Percentiles rank a stretch among this genome's conserved stretches.
Conservation (phyloP, 2,797 vertebrate genomes). For the Takifugu ocellatus region DNA sequence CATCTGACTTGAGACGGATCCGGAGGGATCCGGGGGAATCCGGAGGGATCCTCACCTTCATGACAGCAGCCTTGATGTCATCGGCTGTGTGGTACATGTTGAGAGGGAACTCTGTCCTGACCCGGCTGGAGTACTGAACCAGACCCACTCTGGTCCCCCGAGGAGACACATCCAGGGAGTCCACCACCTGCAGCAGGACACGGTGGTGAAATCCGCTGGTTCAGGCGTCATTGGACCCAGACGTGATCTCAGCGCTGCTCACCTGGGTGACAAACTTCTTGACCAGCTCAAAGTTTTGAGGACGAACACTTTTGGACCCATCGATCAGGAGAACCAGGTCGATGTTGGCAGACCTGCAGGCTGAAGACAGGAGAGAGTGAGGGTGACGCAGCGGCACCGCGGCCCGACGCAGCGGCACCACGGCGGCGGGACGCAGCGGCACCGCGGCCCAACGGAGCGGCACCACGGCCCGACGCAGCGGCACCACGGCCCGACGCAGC, state of each 20-base stretch:
- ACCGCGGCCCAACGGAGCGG: too few relatives aligned
- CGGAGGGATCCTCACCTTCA: slow-evolving; percentile 59
- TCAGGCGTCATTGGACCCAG: too few relatives aligned
- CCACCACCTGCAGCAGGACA: slow-evolving; percentile 82
- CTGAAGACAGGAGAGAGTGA: slow-evolving; percentile 55
- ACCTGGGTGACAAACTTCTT: slow-evolving; percentile 91
- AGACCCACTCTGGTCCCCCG: slow-evolving; percentile 87
- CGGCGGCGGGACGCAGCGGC: too few relatives aligned
- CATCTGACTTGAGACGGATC: too few relatives aligned
- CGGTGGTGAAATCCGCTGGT: too few relatives aligned
- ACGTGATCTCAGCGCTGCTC: background rate
- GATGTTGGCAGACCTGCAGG: slow-evolving; percentile 84
- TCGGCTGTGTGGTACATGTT: slow-evolving; percentile 83
- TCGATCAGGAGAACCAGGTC: slow-evolving; percentile 93
- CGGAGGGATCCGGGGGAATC: too few relatives aligned
- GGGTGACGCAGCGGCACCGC: background rate
- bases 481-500: too few relatives aligned
- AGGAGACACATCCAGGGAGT: slow-evolving; percentile 87
- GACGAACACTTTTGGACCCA: slow-evolving; percentile 94
- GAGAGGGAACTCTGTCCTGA: slow-evolving; percentile 93
- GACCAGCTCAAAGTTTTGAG: slow-evolving; percentile 94
- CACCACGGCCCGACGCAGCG: too few relatives aligned
- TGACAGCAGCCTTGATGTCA: slow-evolving; percentile 90
- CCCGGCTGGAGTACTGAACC: slow-evolving; percentile 94
- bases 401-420: too few relatives aligned